A percentile compares a stretch with the other conserved stretches of the same genome.
phyloP scores from a whole-genome alignment of 2,888 invertebrate genomes.

The Dryobotodes eremita region DNA sequence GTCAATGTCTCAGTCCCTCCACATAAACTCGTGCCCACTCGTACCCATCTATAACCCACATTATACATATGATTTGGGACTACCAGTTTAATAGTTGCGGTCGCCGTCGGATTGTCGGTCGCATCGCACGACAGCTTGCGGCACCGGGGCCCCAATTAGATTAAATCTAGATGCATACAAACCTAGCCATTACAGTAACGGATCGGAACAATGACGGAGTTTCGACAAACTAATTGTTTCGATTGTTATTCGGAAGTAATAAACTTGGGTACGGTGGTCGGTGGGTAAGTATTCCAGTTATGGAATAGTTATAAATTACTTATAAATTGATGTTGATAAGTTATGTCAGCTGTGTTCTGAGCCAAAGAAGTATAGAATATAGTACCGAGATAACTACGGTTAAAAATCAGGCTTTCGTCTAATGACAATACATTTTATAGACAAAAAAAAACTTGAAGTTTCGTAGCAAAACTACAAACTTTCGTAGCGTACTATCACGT shows the following conservation, averaged over 20 bases:
- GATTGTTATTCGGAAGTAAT: conserved; percentile 64
- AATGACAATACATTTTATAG: too few species aligned
- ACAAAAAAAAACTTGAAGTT: background rate
- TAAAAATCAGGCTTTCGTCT: background rate
- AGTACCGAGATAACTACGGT: background rate
- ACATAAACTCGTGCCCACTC: conserved; percentile 17
- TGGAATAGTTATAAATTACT: background rate
- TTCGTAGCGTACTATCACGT: conserved; percentile 22
- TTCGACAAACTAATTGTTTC: conserved; percentile 64
- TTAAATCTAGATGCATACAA: conserved; percentile 65
- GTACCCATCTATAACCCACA: conserved; percentile 27
- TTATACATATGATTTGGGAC: conserved; percentile 60
- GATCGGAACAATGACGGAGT: conserved; percentile 63
- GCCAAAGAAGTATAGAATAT: background rate
- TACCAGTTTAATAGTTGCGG: conserved; percentile 64
- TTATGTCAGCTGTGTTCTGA: background rate
- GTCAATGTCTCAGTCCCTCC: background rate
- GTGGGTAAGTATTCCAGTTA: conserved; percentile 18
- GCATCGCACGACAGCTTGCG: conserved; percentile 65
- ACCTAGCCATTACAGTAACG: conserved; percentile 51
- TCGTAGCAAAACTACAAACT: conserved; percentile 9
- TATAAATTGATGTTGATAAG: background rate
- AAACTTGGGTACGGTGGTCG: conserved; percentile 50
- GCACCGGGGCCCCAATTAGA: conserved; percentile 56
- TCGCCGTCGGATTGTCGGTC: conserved; percentile 61